These are phyloP conservation scores for Keiferia lycopersicella DNA, from an alignment of 2,888 invertebrate species.

Conservation along the genomic window DNA sequence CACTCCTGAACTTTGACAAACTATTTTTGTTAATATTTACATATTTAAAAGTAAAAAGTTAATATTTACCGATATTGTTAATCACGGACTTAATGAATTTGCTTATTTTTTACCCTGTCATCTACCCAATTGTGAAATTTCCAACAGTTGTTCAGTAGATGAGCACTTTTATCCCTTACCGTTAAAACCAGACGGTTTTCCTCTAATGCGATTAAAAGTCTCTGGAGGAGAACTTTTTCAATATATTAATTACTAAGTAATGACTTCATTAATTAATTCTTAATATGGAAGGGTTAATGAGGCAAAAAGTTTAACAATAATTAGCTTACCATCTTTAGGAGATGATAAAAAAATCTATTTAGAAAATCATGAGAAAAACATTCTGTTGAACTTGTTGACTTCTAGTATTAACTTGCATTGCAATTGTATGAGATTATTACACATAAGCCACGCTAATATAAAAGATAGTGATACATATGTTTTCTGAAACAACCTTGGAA, in stretches of 20 bases:
- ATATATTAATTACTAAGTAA: slow-evolving; percentile 13
- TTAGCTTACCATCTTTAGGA: not conserved
- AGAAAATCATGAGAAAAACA: not conserved
- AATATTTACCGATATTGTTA: too few relatives aligned
- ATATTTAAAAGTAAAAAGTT: too few relatives aligned
- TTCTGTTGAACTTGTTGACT: not conserved
- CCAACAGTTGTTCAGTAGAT: not conserved
- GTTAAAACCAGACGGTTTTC: slow-evolving; percentile 1
- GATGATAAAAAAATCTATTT: not conserved
- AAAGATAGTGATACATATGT: too few relatives aligned
- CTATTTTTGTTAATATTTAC: too few relatives aligned
- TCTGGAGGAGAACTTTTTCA: not conserved
- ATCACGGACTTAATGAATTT: too few relatives aligned
- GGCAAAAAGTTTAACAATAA: not conserved
- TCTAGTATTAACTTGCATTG: not conserved
- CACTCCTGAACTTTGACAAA: too few relatives aligned
- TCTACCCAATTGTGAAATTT: too few relatives aligned
- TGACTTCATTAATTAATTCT: slow-evolving; percentile 18
- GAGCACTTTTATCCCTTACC: not conserved
- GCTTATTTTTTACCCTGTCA: too few relatives aligned
- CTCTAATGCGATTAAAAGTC: not conserved
- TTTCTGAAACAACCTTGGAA: too few relatives aligned
- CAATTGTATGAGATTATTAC: too few relatives aligned
- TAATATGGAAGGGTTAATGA: not conserved
- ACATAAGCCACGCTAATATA: too few relatives aligned